A percentile compares a stretch with the other conserved stretches of the same genome.
Evolutionary conservation across 2,888 invertebrate genomes (phyloP).

Genomic region (Netelia melanura): DNA sequence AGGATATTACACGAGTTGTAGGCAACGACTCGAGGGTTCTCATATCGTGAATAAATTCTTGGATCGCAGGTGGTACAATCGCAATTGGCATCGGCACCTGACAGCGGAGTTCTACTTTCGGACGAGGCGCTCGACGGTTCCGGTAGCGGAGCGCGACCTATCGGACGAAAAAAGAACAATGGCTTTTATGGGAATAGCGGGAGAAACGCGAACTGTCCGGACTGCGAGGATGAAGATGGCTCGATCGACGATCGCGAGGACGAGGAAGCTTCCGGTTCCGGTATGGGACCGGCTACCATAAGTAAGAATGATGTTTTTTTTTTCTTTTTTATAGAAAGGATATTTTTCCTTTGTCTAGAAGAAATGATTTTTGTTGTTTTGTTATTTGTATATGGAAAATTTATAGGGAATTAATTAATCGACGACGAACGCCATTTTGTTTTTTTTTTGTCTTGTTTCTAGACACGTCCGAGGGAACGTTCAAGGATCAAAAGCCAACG

Average conservation of each 20-base stretch:
- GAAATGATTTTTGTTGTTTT: neutral
- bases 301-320: constrained; percentile 68
- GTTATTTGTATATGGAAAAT: no score
- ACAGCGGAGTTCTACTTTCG: constrained; percentile 79
- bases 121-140: constrained; percentile 83
- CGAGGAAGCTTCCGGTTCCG: constrained; percentile 80
- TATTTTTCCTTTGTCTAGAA: neutral
- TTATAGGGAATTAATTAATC: no score
- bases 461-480: constrained; percentile 58
- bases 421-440: neutral
- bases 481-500: constrained; percentile 10
- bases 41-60: neutral
- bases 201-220: constrained; percentile 74
- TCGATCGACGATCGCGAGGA: constrained; percentile 74
- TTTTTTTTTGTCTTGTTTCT: constrained; percentile 4
- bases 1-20: no score
- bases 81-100: constrained; percentile 82
- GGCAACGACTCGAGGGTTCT: neutral
- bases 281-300: constrained; percentile 76
- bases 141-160: constrained; percentile 81
- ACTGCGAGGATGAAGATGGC: constrained; percentile 69
- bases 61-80: constrained; percentile 79
- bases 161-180: constrained; percentile 72
- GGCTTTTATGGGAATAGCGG: constrained; percentile 69
- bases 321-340: neutral